phyloP scores from a whole-genome alignment of 2,797 vertebrate species.

The Antennarius maculatus region DNA sequence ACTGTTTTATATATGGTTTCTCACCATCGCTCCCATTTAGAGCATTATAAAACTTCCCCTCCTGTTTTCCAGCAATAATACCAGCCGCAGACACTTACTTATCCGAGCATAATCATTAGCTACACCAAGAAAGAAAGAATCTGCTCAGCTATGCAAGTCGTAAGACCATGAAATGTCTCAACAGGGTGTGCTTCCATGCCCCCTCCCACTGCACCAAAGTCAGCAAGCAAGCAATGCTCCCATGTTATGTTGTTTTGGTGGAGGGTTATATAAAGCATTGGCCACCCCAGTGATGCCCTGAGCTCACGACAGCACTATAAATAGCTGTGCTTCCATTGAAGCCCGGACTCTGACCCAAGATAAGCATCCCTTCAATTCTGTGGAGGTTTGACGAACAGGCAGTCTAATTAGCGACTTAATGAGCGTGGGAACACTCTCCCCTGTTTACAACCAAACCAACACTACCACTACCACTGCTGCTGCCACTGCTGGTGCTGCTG shows the following conservation, averaged over 20 bases:
- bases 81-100: conserved; percentile 4
- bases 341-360: conserved; percentile 38
- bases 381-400: conserved; percentile 3
- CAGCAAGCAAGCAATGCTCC: conserved; percentile 18
- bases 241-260: conserved; percentile 17
- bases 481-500: not conserved
- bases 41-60: conserved; percentile 17
- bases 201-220: conserved; percentile 18
- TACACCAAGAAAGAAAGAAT: not conserved
- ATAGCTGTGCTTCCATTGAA: conserved; percentile 32
- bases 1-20: conserved; percentile 14
- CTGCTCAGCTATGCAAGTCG: not conserved
- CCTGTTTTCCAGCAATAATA: conserved; percentile 38
- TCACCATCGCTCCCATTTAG: conserved; percentile 10
- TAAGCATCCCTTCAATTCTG: conserved; percentile 26
- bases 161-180: conserved; percentile 21
- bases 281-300: not conserved
- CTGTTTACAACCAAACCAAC: conserved; percentile 18
- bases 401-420: conserved; percentile 53
- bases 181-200: not conserved
- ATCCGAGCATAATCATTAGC: conserved; percentile 22
- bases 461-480: not conserved
- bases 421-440: conserved; percentile 51
- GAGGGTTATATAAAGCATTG: conserved; percentile 37
- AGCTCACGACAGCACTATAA: conserved; percentile 48